phyloP scores from a whole-genome alignment of 2,888 invertebrate species.

The Lasioglossum lativentre region DNA sequence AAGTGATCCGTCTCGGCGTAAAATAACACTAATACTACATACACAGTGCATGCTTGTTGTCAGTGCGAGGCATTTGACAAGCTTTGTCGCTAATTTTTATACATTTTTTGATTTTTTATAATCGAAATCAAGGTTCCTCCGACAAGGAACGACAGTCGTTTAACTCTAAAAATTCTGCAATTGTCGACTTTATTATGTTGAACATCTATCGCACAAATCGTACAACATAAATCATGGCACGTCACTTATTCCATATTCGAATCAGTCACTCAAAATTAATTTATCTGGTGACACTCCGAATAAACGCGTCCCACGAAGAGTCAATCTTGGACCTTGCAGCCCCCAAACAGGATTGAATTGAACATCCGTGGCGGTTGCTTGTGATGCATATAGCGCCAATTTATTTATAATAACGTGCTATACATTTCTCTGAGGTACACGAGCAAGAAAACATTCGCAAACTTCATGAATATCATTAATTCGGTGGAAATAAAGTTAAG shows the following conservation, averaged over 20 bases:
- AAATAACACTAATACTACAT: background rate
- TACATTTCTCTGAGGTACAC: background rate
- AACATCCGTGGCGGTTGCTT: slow-evolving; percentile 2
- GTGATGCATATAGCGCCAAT: background rate
- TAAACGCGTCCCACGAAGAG: slow-evolving; percentile 15
- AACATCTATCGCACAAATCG: too few relatives aligned
- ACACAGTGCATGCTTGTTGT: background rate
- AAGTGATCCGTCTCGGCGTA: background rate
- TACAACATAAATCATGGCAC: background rate
- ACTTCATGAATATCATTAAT: background rate
- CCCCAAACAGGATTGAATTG: slow-evolving; percentile 12
- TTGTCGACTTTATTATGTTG: too few relatives aligned
- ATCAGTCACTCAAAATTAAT: slow-evolving; percentile 6
- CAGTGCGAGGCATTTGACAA: background rate
- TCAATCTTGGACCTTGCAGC: background rate
- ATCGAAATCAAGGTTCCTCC: background rate
- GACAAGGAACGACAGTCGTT: too few relatives aligned
- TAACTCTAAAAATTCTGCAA: too few relatives aligned
- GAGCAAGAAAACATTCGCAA: background rate
- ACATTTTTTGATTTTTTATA: background rate
- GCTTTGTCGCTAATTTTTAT: background rate
- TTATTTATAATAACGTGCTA: background rate
- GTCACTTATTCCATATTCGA: background rate
- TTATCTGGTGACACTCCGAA: background rate
- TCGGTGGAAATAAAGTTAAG: background rate